Evolutionary conservation across 2,888 invertebrate genomes (phyloP).

Genomic region (Pollenia amentaria): DNA sequence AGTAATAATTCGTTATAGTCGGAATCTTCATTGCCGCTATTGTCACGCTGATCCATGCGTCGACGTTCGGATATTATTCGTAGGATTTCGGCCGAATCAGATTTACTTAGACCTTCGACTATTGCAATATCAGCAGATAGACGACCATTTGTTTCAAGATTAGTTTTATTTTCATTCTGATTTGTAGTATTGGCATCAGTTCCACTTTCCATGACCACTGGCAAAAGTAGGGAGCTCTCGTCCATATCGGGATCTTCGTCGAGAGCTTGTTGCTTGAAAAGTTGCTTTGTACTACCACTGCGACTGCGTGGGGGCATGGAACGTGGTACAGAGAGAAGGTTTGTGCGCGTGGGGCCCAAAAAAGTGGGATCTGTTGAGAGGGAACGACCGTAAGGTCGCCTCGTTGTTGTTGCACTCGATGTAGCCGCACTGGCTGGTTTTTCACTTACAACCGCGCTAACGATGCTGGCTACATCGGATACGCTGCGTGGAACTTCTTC

Average conservation of each 20-base stretch:
- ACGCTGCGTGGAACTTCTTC: conserved; percentile 78
- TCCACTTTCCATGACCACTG: conserved; percentile 76
- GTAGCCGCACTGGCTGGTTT: conserved; percentile 67
- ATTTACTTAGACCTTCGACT: conserved; percentile 80
- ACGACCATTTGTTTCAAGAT: conserved; percentile 21
- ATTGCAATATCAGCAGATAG: conserved; percentile 59
- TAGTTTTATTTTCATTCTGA: conserved; percentile 37
- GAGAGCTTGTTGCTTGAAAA: conserved; percentile 86
- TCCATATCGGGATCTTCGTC: conserved; percentile 86
- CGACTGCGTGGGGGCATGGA: conserved; percentile 84
- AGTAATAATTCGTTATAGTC: conserved; percentile 84
- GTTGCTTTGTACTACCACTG: conserved; percentile 86
- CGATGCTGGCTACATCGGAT: conserved; percentile 73
- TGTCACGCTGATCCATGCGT: conserved; percentile 83
- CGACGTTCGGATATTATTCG: conserved; percentile 84
- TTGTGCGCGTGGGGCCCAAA: conserved; percentile 77
- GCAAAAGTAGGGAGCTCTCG: conserved; percentile 85
- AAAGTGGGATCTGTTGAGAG: conserved; percentile 82
- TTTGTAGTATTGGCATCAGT: conserved; percentile 54
- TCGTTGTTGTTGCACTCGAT: conserved; percentile 55
- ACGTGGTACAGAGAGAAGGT: conserved; percentile 83
- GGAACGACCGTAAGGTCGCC: conserved; percentile 82
- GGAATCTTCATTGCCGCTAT: conserved; percentile 83
- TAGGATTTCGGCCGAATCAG: conserved; percentile 84
- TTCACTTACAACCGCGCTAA: conserved; percentile 76